phyloP scores from a whole-genome alignment of 2,113 vertebrate species.

The Gobio gobio region DNA sequence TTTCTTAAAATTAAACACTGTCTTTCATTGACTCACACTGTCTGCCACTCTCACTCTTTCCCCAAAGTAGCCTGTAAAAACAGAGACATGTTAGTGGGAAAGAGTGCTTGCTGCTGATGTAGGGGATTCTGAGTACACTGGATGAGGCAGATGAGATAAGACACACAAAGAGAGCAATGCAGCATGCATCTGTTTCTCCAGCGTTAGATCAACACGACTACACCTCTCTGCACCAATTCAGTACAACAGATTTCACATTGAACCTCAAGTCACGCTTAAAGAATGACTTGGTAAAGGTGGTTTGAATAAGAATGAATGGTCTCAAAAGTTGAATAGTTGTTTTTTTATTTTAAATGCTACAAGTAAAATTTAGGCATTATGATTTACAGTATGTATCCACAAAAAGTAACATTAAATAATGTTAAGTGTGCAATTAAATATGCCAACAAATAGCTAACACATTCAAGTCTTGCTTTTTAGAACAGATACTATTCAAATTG shows the following conservation, averaged over 20 bases:
- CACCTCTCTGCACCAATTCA: constrained; percentile 31
- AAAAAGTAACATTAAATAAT: not conserved
- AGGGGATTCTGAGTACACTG: constrained; percentile 42
- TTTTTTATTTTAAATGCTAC: no score
- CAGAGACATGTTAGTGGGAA: constrained; percentile 37
- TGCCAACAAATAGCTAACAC: not conserved
- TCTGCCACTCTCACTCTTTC: constrained; percentile 8
- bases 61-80: constrained; percentile 32
- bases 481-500: not conserved
- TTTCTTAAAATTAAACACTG: no score
- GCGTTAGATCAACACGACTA: constrained; percentile 48
- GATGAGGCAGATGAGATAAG: constrained; percentile 49
- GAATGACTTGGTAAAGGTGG: not conserved
- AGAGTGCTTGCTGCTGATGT: constrained; percentile 46
- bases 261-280: not conserved
- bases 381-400: not conserved
- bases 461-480: not conserved
- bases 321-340: not conserved
- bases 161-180: constrained; percentile 60
- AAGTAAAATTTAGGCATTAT: not conserved
- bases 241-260: not conserved
- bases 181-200: constrained; percentile 46
- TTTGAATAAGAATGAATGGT: not conserved
- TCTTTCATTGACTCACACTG: not conserved
- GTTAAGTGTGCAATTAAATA: no score